Conservation (phyloP, 2,888 invertebrate genomes). For the Drepana falcataria region DNA sequence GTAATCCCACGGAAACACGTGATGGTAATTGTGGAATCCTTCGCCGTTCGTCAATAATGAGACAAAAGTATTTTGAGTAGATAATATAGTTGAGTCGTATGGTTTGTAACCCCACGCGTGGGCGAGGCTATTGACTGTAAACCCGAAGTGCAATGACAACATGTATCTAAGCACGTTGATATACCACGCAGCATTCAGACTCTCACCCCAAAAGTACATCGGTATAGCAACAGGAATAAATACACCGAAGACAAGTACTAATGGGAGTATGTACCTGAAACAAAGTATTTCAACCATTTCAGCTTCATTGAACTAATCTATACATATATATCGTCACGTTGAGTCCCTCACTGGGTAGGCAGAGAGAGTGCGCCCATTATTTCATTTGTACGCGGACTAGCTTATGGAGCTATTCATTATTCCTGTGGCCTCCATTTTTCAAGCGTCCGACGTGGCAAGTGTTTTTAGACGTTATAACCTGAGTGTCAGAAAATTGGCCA, state of each 20-base stretch:
- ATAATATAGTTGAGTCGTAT: conserved; percentile 50
- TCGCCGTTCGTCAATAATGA: conserved; percentile 36
- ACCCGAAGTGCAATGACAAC: conserved; percentile 72
- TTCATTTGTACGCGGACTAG: no score
- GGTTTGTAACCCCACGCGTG: conserved; percentile 71
- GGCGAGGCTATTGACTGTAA: conserved; percentile 82
- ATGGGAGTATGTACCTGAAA: conserved; percentile 33
- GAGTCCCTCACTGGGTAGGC: no score
- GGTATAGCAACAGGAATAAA: conserved; percentile 75
- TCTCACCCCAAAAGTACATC: conserved; percentile 78
- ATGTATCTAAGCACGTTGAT: conserved; percentile 72
- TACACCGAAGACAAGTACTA: conserved; percentile 15
- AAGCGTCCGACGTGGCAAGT: no score
- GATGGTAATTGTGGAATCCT: conserved; percentile 52
- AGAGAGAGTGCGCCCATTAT: no score
- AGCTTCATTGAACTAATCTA: no score
- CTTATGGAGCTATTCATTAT: no score
- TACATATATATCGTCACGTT: no score
- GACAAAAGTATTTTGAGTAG: conserved; percentile 28
- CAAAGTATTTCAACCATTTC: neutral
- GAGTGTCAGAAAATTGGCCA: no score
- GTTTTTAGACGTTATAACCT: no score
- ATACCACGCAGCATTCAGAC: conserved; percentile 44
- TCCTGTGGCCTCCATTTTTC: no score
- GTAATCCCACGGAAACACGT: conserved; percentile 48